Evolutionary conservation across 2,113 vertebrate genomes (phyloP), one percentile per base, ranked within the genome.

Genomic region (Phalacrocorax pelagicus): DNA sequence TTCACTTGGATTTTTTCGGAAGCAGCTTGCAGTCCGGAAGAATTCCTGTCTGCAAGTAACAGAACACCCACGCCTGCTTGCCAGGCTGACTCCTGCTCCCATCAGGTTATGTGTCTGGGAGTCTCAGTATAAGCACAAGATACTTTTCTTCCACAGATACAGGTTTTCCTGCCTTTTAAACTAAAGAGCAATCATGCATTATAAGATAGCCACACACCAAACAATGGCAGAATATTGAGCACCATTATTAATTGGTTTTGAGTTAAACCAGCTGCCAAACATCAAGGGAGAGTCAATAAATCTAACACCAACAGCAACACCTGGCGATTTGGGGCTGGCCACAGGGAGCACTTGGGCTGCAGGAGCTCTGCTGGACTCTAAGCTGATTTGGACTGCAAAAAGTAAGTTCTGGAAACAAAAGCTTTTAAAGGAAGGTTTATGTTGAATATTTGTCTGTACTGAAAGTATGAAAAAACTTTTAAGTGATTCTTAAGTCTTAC

Each of bases 261-360:
- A 79, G 79, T 47, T 23, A 42, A 83, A 74, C 11, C 72, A 87
- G 61, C 62, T 87, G 78, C 67, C 55, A 63, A 11, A 10, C 9
- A 2, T 5, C 55, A 22, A 22, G 42, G 61, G 78, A 23, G 57
- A 20, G 51, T 36, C 44, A 34, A 42, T 58, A 58, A 83, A 63
- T 15, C 8, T 7, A 5, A 9, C 0, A 7, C 3, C 32, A 36
- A 3, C 27, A 29, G 47, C 42, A 58, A 2, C 46, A 24, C 16
- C 77, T 20, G 51, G 20, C 10, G 49, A 10, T 15, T 5, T 36
- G 34, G 58, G 62, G 62, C 3, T 17, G 42, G 27, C 16, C 9
- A 1, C 0, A 1, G 30, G 44, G n/a, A 38, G 34, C 13, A 1
- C 1, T 1, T 1, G 2, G 42, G n/a, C 38, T 44, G 65, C 5